phyloP scores from a whole-genome alignment of 1,140 invertebrate species.

The Aphaenogaster ashmeadi region DNA sequence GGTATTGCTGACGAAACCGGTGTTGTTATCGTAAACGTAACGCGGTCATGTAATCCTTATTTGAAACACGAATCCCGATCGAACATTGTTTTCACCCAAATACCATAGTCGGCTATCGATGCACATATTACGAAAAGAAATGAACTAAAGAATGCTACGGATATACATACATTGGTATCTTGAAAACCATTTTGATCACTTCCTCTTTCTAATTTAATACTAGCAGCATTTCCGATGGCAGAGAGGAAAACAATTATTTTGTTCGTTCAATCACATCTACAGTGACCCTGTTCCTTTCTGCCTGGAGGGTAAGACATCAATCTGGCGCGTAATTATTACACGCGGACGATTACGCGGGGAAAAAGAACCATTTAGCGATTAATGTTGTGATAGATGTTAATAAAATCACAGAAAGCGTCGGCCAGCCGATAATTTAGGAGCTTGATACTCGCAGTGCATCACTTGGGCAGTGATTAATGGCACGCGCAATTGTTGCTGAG shows the following conservation, averaged over 20 bases:
- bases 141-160: background rate
- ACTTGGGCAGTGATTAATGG: conserved; percentile 33
- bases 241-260: background rate
- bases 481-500: background rate
- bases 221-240: background rate
- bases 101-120: background rate
- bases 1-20: conserved; percentile 46
- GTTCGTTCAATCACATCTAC: background rate
- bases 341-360: too few species aligned
- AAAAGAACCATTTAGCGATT: background rate
- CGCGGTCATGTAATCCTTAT: background rate
- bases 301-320: background rate
- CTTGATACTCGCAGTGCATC: conserved; percentile 18
- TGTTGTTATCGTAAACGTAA: conserved; percentile 28
- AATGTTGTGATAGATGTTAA: conserved; percentile 22
- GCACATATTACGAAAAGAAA: background rate
- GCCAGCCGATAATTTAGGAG: conserved; percentile 15
- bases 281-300: background rate
- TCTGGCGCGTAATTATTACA: background rate
- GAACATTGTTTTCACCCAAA: conserved; percentile 5
- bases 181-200: background rate
- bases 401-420: conserved; percentile 12
- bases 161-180: background rate
- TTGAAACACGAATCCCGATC: conserved; percentile 10
- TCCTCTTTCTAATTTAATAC: background rate